A percentile compares a stretch with the other conserved stretches of the same genome.
Evolutionary conservation across 1,140 invertebrate genomes (phyloP).

Genomic region (Drosophila sechellia): DNA sequence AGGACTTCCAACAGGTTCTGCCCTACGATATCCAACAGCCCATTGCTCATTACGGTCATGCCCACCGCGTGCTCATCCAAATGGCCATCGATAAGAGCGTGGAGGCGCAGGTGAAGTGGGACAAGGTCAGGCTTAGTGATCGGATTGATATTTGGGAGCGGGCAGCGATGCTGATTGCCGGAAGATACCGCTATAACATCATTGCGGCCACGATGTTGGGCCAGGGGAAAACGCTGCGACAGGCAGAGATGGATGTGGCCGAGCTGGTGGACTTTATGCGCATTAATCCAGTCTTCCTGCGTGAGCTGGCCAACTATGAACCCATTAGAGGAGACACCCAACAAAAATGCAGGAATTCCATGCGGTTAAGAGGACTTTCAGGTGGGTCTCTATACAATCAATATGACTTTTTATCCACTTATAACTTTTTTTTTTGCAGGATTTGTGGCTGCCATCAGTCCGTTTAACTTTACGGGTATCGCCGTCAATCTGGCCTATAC

Average conservation of each 20-base stretch:
- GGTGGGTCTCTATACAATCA: neutral
- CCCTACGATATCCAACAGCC: constrained; percentile 44
- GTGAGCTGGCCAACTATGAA: constrained; percentile 89
- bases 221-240: constrained; percentile 96
- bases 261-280: constrained; percentile 98
- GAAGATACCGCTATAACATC: constrained; percentile 92
- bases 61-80: constrained; percentile 91
- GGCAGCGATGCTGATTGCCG: constrained; percentile 95
- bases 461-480: constrained; percentile 99
- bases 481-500: constrained; percentile 98
- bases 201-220: constrained; percentile 99
- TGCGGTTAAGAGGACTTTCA: constrained; percentile 90
- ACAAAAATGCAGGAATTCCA: constrained; percentile 88
- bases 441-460: constrained; percentile 98
- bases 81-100: constrained; percentile 92
- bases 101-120: constrained; percentile 93
- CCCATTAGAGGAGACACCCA: constrained; percentile 92
- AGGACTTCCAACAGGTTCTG: constrained; percentile 53
- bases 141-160: constrained; percentile 91
- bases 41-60: constrained; percentile 86
- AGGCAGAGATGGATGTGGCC: constrained; percentile 98
- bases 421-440: constrained; percentile 88
- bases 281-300: constrained; percentile 96
- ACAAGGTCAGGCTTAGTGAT: constrained; percentile 90
- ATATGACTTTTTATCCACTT: neutral